Evolutionary conservation across 2,113 vertebrate genomes (phyloP).

Genomic region (Hucho hucho): DNA sequence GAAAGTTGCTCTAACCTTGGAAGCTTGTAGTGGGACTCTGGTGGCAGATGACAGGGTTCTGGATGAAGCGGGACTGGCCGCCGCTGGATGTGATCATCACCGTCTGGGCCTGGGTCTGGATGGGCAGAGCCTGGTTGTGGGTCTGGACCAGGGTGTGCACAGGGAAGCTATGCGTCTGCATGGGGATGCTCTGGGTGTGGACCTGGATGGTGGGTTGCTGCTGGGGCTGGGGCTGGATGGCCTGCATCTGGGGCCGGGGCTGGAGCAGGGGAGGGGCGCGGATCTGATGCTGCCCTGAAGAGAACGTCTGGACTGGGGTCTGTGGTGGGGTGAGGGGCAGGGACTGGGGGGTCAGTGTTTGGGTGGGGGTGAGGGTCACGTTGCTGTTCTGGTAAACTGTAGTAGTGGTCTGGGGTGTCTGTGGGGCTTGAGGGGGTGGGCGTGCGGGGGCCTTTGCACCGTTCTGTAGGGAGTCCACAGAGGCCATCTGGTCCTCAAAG

Average conservation of each 20-base stretch:
- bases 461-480: constrained; percentile 47
- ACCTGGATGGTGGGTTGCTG: constrained; percentile 67
- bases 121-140: constrained; percentile 71
- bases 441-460: constrained; percentile 7
- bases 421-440: constrained; percentile 34
- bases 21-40: constrained; percentile 82
- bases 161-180: constrained; percentile 78
- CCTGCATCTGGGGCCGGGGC: constrained; percentile 2
- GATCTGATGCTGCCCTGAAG: constrained; percentile 53
- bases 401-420: constrained; percentile 12
- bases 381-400: constrained; percentile 53
- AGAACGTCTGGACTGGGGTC: constrained; percentile 61
- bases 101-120: constrained; percentile 79
- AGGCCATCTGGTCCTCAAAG: constrained; percentile 86
- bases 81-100: constrained; percentile 89
- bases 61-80: constrained; percentile 87
- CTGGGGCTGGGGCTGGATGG: constrained; percentile 64
- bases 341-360: constrained; percentile 60
- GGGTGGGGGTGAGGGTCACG: constrained; percentile 60
- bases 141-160: constrained; percentile 71
- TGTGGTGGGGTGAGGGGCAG: constrained; percentile 66
- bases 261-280: constrained; percentile 55
- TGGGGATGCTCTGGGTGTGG: constrained; percentile 62
- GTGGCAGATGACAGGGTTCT: constrained; percentile 92
- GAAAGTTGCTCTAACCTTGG: constrained; percentile 77